Percentiles rank a stretch among this genome's conserved stretches.
Conservation (phyloP, 92 coral and sea anemone species). For the Blastomussa wellsi region DNA sequence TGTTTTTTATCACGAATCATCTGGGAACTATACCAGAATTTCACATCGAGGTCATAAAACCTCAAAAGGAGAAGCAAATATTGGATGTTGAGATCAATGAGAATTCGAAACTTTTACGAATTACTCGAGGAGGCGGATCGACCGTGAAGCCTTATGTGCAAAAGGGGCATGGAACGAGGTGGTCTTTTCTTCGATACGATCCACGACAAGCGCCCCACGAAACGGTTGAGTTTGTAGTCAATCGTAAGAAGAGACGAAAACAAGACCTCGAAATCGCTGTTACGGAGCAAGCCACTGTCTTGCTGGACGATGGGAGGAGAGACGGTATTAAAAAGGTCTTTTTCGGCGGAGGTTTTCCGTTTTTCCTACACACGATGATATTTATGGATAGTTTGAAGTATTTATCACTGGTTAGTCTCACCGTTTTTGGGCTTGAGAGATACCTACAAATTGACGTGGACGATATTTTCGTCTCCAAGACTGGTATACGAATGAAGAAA, state of each 20-base stretch:
- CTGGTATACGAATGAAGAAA: constrained; percentile 82
- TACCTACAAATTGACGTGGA: constrained; percentile 91
- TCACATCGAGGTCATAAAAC: constrained; percentile 67
- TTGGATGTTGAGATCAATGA: constrained; percentile 67
- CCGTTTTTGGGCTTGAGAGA: constrained; percentile 72
- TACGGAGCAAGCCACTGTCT: constrained; percentile 69
- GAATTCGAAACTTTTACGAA: constrained; percentile 70
- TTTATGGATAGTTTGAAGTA: constrained; percentile 87
- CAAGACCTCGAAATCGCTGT: constrained; percentile 39
- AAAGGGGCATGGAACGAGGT: constrained; percentile 74
- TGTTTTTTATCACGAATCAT: constrained; percentile 82
- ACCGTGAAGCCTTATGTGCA: constrained; percentile 63
- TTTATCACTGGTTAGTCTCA: constrained; percentile 64
- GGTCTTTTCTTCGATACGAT: constrained; percentile 69
- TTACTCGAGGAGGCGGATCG: constrained; percentile 81
- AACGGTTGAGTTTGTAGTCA: constrained; percentile 72
- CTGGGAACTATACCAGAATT: constrained; percentile 80
- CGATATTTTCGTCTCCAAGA: constrained; percentile 88
- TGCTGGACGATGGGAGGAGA: constrained; percentile 72
- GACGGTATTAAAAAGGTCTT: constrained; percentile 90
- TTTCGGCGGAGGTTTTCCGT: constrained; percentile 90
- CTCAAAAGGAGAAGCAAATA: constrained; percentile 68
- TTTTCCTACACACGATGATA: constrained; percentile 85
- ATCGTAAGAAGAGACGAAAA: constrained; percentile 34
- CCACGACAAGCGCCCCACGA: constrained; percentile 75